Percentiles rank a stretch among this genome's conserved stretches.
Conservation (phyloP, 2,888 invertebrate genomes). For the Trachelus stipa region DNA sequence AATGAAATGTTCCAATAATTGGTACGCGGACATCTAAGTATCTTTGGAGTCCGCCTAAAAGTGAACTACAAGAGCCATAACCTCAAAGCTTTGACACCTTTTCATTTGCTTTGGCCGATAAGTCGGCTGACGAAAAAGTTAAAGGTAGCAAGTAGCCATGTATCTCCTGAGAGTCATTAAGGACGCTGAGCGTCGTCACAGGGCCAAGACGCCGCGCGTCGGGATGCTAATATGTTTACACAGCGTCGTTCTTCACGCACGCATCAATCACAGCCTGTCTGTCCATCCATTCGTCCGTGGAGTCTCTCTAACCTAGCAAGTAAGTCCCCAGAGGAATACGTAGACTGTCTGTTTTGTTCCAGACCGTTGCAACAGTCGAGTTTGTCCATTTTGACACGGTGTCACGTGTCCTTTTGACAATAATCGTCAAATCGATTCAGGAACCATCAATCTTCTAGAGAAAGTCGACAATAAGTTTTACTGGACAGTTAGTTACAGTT, state of each 20-base stretch:
- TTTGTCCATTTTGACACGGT: constrained; percentile 22
- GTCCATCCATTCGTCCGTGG: constrained; percentile 39
- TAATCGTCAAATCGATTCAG: neutral
- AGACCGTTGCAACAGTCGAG: constrained; percentile 11
- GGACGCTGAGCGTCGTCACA: constrained; percentile 34
- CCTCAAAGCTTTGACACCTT: neutral
- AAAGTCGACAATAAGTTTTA: neutral
- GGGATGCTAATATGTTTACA: constrained; percentile 64
- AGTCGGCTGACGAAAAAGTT: neutral
- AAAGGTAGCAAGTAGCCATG: neutral
- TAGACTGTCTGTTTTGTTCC: neutral
- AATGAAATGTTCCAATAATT: neutral
- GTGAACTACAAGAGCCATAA: neutral
- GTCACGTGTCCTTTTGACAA: constrained; percentile 19
- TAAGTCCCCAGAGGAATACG: neutral
- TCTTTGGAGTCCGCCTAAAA: neutral
- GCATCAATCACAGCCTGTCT: constrained; percentile 63
- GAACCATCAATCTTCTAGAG: neutral
- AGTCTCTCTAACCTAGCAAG: constrained; percentile 3
- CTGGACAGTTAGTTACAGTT: neutral
- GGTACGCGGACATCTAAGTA: neutral
- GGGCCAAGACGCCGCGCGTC: constrained; percentile 24
- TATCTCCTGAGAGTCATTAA: constrained; percentile 51
- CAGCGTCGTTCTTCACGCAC: constrained; percentile 54
- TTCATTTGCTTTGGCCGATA: neutral